phyloP scores from a whole-genome alignment of 2,113 vertebrate species.

The Hyla sarda region DNA sequence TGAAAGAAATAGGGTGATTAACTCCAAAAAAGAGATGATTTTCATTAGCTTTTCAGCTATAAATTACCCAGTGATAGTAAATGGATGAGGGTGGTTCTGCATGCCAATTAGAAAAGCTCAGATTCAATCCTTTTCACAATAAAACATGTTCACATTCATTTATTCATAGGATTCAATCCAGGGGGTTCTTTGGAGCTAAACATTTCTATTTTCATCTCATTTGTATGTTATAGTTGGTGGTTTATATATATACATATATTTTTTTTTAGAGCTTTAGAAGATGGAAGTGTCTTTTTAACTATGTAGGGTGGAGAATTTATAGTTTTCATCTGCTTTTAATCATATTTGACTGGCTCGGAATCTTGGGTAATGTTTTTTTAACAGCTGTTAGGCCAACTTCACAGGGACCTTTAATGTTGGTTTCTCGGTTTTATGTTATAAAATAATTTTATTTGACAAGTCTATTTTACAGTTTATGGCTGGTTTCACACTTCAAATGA shows the following conservation, averaged over 20 bases:
- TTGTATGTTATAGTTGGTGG: background rate
- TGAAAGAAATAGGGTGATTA: conserved; percentile 53
- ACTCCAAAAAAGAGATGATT: conserved; percentile 39
- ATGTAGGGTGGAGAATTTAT: background rate
- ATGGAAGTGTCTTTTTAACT: background rate
- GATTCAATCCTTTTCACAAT: background rate
- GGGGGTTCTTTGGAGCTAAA: background rate
- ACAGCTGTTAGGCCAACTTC: background rate
- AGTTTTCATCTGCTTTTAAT: background rate
- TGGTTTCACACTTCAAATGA: background rate
- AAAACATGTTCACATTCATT: conserved; percentile 8
- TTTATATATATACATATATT: too few relatives aligned
- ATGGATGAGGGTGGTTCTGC: background rate
- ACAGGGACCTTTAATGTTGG: background rate
- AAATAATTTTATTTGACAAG: background rate
- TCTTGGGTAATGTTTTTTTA: background rate
- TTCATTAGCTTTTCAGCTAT: conserved; percentile 54
- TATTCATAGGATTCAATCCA: background rate
- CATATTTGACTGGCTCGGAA: background rate
- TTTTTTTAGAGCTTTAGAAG: conserved; percentile 5
- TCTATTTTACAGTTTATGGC: too few relatives aligned
- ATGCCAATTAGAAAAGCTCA: conserved; percentile 8
- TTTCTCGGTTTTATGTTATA: background rate
- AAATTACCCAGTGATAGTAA: conserved; percentile 43
- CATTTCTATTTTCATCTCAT: background rate